Evolutionary conservation across 2,888 invertebrate species (phyloP).

Genomic region (Drosophila mulleri): DNA sequence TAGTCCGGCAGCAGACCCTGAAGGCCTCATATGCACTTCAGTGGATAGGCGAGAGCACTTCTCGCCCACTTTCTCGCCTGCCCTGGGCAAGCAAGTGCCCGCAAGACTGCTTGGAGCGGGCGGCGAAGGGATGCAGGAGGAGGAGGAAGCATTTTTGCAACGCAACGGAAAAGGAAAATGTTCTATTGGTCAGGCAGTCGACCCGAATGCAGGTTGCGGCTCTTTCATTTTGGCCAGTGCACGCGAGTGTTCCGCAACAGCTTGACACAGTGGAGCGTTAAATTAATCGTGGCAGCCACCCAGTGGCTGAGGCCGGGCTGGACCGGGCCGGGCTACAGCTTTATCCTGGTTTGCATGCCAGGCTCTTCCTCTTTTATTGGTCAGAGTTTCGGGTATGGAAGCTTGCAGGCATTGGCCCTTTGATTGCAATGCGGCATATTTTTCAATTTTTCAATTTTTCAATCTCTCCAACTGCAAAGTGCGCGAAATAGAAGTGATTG

Average conservation of each 20-base stretch:
- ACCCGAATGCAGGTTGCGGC: slow-evolving; percentile 33
- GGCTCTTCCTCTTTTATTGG: slow-evolving; percentile 42
- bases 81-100: slow-evolving; percentile 41
- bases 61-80: slow-evolving; percentile 70
- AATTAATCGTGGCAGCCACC: slow-evolving; percentile 82
- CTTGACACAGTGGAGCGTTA: slow-evolving; percentile 83
- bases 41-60: slow-evolving; percentile 49
- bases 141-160: slow-evolving; percentile 59
- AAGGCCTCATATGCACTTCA: slow-evolving; percentile 29
- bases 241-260: slow-evolving; percentile 52
- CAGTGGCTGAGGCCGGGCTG: slow-evolving; percentile 11
- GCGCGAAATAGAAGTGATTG: neutral
- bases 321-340: neutral
- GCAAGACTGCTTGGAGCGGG: slow-evolving; percentile 1
- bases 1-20: slow-evolving; percentile 1
- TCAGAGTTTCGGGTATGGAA: slow-evolving; percentile 34
- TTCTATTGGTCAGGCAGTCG: slow-evolving; percentile 66
- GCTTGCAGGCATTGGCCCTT: slow-evolving; percentile 35
- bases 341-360: slow-evolving; percentile 5
- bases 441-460: slow-evolving; percentile 8
- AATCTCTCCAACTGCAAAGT: neutral
- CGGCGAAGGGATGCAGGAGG: neutral
- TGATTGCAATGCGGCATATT: slow-evolving; percentile 21
- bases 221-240: slow-evolving; percentile 39
- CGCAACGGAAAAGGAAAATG: slow-evolving; percentile 77